These are phyloP conservation scores for Hydrophis major DNA, from an alignment of 2,797 vertebrate genomes.

Conservation along the genomic window DNA sequence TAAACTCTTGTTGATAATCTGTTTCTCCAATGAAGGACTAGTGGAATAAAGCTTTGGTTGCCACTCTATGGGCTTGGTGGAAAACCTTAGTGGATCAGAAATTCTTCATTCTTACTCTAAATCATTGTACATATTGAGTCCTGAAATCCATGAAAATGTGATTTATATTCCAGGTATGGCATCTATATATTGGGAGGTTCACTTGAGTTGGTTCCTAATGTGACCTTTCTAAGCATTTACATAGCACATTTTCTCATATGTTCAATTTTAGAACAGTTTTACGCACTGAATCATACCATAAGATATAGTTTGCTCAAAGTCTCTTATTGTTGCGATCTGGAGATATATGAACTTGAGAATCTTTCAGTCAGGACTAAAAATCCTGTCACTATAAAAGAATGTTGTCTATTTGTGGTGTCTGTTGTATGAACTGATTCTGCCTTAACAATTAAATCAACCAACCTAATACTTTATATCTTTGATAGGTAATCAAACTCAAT, in stretches of 20 bases:
- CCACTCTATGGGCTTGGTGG: not conserved
- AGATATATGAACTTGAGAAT: not conserved
- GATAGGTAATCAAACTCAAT: slow-evolving; percentile 95
- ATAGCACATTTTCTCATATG: not conserved
- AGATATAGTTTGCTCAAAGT: not conserved
- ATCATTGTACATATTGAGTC: not conserved
- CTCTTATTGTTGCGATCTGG: not conserved
- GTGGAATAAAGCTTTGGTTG: not conserved
- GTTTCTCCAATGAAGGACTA: not conserved
- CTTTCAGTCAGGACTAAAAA: not conserved
- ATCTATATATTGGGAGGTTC: not conserved
- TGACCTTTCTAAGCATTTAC: not conserved
- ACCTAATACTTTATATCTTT: slow-evolving; percentile 46
- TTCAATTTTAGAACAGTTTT: not conserved
- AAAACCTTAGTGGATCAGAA: not conserved
- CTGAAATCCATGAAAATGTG: not conserved
- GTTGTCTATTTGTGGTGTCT: not conserved
- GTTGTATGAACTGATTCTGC: not conserved
- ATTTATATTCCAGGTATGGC: not conserved
- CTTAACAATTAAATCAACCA: not conserved
- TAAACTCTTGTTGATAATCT: not conserved
- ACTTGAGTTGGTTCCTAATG: not conserved
- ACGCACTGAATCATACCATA: not conserved
- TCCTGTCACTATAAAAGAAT: not conserved
- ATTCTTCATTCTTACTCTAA: not conserved